Conservation (phyloP, 2,113 vertebrate species). For the Platanista minor region DNA sequence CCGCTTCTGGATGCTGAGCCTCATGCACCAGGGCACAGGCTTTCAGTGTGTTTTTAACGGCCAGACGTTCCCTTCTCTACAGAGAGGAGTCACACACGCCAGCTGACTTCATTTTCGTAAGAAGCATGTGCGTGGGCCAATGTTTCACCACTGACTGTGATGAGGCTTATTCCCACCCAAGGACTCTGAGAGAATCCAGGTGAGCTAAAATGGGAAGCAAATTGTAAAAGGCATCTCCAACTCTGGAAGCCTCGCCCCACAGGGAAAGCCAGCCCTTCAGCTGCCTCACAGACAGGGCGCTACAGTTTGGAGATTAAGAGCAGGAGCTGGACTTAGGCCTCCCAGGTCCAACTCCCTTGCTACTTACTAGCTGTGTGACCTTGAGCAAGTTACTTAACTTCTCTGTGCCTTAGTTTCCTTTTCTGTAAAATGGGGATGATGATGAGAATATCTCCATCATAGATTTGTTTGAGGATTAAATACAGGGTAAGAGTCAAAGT, state of each 20-base stretch:
- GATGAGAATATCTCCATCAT: not conserved
- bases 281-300: not conserved
- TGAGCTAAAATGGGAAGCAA: not conserved
- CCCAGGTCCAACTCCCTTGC: not conserved
- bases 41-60: not conserved
- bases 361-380: not conserved
- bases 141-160: not conserved
- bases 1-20: not conserved
- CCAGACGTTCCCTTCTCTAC: not conserved
- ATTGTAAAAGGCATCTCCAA: not conserved
- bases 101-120: not conserved
- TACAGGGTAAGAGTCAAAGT: not conserved
- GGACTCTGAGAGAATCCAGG: not conserved
- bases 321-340: not conserved
- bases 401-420: not conserved
- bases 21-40: not conserved
- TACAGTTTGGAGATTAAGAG: not conserved
- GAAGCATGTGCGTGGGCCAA: not conserved
- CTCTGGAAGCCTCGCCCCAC: not conserved
- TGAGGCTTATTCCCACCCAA: not conserved
- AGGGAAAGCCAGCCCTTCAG: not conserved
- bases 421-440: not conserved
- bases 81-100: not conserved
- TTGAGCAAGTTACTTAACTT: not conserved
- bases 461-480: not conserved